Conservation (phyloP, 2,113 vertebrate species). For the Lamprologus speciosus region DNA sequence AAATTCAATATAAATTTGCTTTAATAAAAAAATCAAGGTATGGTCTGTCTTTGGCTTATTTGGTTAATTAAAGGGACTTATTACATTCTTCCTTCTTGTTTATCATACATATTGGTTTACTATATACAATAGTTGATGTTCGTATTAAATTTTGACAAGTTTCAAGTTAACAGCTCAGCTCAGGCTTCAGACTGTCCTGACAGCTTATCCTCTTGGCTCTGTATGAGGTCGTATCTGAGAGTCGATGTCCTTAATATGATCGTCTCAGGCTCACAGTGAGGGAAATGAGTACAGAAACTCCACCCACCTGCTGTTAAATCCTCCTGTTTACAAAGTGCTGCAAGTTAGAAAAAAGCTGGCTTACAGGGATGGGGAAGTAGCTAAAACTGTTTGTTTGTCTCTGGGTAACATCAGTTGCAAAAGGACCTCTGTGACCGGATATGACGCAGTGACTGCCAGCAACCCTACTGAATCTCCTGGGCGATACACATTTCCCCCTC, state of each 20-base stretch:
- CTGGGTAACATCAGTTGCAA: not conserved
- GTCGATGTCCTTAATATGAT: not conserved
- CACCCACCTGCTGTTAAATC: not conserved
- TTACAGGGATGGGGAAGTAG: not conserved
- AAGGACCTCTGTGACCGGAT: not conserved
- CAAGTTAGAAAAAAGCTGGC: not conserved
- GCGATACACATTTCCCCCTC: not conserved
- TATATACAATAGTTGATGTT: not conserved
- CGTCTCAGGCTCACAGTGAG: not conserved
- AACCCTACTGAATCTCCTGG: not conserved
- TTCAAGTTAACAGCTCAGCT: not conserved
- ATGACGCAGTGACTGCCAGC: not conserved
- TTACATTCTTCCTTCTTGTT: not conserved
- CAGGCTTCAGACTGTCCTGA: not conserved
- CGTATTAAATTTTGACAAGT: not conserved
- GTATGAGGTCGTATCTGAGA: not conserved
- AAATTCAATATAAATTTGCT: not conserved
- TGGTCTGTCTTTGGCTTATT: not conserved
- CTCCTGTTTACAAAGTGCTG: not conserved
- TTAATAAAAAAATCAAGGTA: not conserved
- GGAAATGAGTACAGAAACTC: not conserved
- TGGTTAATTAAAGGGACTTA: not conserved
- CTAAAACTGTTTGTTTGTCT: rapidly evolving
- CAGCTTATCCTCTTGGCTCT: not conserved
- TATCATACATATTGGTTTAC: not conserved